These are phyloP conservation scores for Tetragnatha versicolor DNA, from an alignment of 1,140 invertebrate genomes.

Conservation along the genomic window DNA sequence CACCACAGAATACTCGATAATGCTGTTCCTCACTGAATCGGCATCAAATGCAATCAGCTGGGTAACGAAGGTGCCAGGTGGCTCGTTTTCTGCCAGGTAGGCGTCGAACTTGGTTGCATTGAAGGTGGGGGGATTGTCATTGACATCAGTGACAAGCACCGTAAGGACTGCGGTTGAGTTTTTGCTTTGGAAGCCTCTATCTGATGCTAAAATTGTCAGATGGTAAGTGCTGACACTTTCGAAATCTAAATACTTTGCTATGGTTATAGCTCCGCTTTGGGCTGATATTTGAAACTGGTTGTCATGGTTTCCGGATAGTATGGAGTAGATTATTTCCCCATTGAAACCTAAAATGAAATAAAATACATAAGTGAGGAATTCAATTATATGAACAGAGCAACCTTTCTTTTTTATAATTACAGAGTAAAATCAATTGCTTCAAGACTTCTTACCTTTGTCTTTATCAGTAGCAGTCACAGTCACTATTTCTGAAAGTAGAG, in stretches of 20 bases:
- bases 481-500: slow-evolving; percentile 81
- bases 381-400: not conserved
- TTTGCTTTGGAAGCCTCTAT: slow-evolving; percentile 77
- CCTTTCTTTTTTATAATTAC: not conserved
- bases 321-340: slow-evolving; percentile 83
- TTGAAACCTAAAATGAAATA: slow-evolving; percentile 72
- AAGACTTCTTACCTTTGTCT: slow-evolving; percentile 69
- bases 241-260: slow-evolving; percentile 83
- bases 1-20: slow-evolving; percentile 85
- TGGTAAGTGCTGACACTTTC: slow-evolving; percentile 84
- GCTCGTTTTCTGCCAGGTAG: slow-evolving; percentile 87
- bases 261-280: slow-evolving; percentile 78
- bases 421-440: not conserved
- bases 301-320: slow-evolving; percentile 81
- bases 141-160: slow-evolving; percentile 87
- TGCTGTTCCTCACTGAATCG: slow-evolving; percentile 85
- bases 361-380: not conserved
- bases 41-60: slow-evolving; percentile 81
- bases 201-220: slow-evolving; percentile 85
- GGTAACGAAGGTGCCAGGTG: slow-evolving; percentile 80
- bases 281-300: slow-evolving; percentile 80
- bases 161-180: slow-evolving; percentile 79
- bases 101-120: slow-evolving; percentile 80
- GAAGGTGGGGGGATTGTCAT: slow-evolving; percentile 87
- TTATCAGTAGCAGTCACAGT: slow-evolving; percentile 83